A percentile compares a stretch with the other conserved stretches of the same genome.
Conservation (phyloP, 2,888 invertebrate species). For the Maniola hyperantus region DNA sequence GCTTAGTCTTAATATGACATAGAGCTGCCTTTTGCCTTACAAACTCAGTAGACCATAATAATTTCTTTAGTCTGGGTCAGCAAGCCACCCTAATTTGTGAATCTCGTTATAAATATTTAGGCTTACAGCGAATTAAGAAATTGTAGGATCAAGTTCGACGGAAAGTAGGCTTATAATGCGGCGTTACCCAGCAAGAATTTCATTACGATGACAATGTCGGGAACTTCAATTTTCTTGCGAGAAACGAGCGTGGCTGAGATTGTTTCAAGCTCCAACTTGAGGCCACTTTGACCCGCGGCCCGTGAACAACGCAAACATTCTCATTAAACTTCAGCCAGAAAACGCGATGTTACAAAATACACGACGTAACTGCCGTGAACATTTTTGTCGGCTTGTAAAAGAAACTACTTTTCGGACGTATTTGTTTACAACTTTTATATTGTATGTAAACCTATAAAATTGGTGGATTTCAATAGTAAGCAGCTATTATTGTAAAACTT, state of each 20-base stretch:
- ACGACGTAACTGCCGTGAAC: neutral
- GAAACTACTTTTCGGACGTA: neutral
- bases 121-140: conserved; percentile 38
- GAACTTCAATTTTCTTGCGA: conserved; percentile 70
- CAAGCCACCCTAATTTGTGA: conserved; percentile 29
- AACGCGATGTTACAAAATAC: conserved; percentile 47
- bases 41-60: conserved; percentile 12
- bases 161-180: conserved; percentile 37
- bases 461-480: no score
- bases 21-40: neutral
- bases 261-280: conserved; percentile 66
- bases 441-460: no score
- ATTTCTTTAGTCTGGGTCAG: conserved; percentile 23
- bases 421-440: neutral
- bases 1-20: neutral
- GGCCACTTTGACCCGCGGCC: conserved; percentile 75
- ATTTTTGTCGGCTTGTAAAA: neutral
- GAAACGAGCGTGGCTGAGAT: conserved; percentile 71
- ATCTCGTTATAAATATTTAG: conserved; percentile 38
- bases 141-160: conserved; percentile 29
- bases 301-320: conserved; percentile 70
- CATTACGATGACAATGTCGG: conserved; percentile 76
- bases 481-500: no score
- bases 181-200: conserved; percentile 66
- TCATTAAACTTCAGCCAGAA: conserved; percentile 61